Evolutionary conservation across 2,888 invertebrate species (phyloP), one percentile per base, ranked within the genome.

Genomic region (Deilephila elpenor): DNA sequence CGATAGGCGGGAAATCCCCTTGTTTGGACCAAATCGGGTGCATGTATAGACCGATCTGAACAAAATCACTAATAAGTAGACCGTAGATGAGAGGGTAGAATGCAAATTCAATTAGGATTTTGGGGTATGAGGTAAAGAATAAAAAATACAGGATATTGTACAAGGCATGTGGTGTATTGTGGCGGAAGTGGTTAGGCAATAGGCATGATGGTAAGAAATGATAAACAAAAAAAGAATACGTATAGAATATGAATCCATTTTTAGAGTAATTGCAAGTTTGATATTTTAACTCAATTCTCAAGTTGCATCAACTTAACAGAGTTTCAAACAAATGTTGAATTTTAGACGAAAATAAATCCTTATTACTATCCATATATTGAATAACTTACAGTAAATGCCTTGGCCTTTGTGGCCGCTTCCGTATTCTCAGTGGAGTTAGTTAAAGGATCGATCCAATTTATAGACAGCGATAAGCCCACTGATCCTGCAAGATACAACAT

Each of bases 1-100:
- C 87, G 0, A 82, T 6, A 0, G 74, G 59, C 0, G 95, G 96
- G 76, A 95, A 96, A 75, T 95, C 95, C 0, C 96, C 96, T 0
- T 85, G 79, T 59, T 88, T 83, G 0, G 90, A 89, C 87, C 89
- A 95, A 75, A 95, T 94, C 0, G 95, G 95, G 74, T 95, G 80
- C 77, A 93, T 80, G 82, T 90, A 95, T 25, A 95, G 74, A 0
- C 91, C 95, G 11, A 92, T 83, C 93, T 93, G 7, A 61, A 60
- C 14, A 32, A 14, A 51, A 29, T 29, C 8, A 25, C 29, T 70
- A 2, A 70, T n/a, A 29, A 11, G 4, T 32, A 32, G 17, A 3
- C 7, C 25, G 25, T 25, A 25, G 1, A 61, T 4, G 11, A 59
- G 25, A 59, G 37, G 37, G 37, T 37, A 37, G 8, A 8, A 37